Conservation (phyloP, 2,797 vertebrate genomes). For the Coregonus sp. region DNA sequence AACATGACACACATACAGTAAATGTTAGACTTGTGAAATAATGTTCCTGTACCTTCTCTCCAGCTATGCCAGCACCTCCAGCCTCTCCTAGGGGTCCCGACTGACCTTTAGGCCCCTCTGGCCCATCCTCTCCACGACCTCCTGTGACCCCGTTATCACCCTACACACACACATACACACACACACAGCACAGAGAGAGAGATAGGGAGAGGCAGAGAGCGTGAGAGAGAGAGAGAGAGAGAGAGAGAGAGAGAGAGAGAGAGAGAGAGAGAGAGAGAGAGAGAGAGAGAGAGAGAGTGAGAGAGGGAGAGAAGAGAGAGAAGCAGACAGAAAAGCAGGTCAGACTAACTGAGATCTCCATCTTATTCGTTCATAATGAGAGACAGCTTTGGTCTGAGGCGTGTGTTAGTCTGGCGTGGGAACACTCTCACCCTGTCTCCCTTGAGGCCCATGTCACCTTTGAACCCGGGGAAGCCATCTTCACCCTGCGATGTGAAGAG, state of each 20-base stretch:
- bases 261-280: no score
- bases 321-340: neutral
- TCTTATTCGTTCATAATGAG: neutral
- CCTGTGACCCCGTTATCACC: slow-evolving; percentile 80
- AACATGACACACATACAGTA: neutral
- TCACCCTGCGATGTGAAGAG: slow-evolving; percentile 78
- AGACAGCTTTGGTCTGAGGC: neutral
- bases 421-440: slow-evolving; percentile 83
- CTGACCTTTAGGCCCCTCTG: slow-evolving; percentile 87
- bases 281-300: no score
- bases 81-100: slow-evolving; percentile 75
- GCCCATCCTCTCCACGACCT: slow-evolving; percentile 85
- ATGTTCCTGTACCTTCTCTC: slow-evolving; percentile 78
- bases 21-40: neutral
- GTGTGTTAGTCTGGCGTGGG: neutral
- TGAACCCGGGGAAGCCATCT: slow-evolving; percentile 89
- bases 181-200: no score
- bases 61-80: slow-evolving; percentile 76
- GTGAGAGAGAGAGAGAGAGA: no score
- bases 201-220: no score
- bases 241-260: no score
- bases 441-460: slow-evolving; percentile 86
- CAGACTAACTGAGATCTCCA: neutral
- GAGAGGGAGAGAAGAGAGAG: no score
- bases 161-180: slow-evolving; percentile 63